Evolutionary conservation across 2,113 vertebrate genomes (phyloP).

Genomic region (Helogale parvula): DNA sequence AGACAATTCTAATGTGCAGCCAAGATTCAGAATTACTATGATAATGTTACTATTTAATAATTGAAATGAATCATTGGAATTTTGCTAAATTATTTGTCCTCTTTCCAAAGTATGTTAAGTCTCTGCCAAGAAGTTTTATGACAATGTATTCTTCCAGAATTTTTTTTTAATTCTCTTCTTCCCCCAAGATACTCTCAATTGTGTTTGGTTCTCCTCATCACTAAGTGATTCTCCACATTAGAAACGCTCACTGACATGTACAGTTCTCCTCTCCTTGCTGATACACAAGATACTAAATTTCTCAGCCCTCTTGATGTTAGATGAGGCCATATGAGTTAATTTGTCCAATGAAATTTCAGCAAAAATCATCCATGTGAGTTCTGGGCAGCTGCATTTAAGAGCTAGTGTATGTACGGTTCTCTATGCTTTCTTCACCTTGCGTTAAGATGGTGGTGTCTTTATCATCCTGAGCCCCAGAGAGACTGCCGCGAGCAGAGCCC

Average conservation of each 20-base stretch:
- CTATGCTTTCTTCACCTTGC: neutral
- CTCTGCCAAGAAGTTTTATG: neutral
- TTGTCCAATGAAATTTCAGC: neutral
- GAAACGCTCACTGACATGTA: neutral
- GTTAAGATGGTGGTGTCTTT: neutral
- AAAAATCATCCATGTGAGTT: neutral
- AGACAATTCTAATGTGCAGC: constrained; percentile 7
- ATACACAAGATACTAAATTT: neutral
- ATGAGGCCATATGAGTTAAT: neutral
- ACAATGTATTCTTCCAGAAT: neutral
- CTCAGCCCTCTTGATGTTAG: neutral
- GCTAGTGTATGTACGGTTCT: neutral
- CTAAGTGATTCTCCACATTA: constrained; percentile 19
- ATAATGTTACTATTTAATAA: constrained; percentile 31
- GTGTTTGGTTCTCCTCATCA: neutral
- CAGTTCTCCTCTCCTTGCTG: neutral
- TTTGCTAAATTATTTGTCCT: constrained; percentile 45
- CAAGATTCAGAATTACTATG: neutral
- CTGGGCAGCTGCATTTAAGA: neutral
- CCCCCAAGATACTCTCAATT: constrained; percentile 20
- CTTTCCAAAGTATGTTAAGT: neutral
- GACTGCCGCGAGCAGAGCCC: neutral
- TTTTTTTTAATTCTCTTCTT: neutral
- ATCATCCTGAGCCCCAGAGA: neutral
- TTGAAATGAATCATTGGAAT: neutral